Evolutionary conservation across 2,113 vertebrate species (phyloP).

Genomic region (Epinephelus cyanopodus): DNA sequence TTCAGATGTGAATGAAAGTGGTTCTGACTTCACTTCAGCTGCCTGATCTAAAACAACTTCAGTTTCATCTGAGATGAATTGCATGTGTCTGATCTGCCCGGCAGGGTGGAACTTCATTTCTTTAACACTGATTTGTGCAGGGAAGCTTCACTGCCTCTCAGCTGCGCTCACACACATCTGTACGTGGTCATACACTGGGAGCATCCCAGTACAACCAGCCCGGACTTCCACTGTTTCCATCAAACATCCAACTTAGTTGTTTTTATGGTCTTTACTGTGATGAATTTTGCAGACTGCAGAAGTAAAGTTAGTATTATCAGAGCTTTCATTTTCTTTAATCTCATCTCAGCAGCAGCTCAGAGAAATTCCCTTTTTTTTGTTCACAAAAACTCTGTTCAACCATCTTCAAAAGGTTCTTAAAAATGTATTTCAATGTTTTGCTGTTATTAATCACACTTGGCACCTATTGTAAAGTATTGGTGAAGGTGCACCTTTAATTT

Average conservation of each 20-base stretch:
- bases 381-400: background rate
- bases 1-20: constrained; percentile 4
- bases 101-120: constrained; percentile 69
- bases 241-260: too few relatives aligned
- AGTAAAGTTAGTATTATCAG: background rate
- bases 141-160: constrained; percentile 63
- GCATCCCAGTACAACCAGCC: background rate
- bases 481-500: constrained; percentile 6
- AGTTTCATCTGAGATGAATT: constrained; percentile 52
- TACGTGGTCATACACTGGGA: background rate
- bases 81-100: constrained; percentile 55
- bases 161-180: background rate
- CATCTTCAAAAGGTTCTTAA: constrained; percentile 7
- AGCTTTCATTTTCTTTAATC: background rate
- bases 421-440: background rate
- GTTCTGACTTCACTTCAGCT: constrained; percentile 18
- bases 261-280: background rate
- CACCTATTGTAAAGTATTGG: constrained; percentile 1
- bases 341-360: background rate
- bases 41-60: constrained; percentile 25
- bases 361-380: background rate
- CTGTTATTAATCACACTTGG: constrained; percentile 30
- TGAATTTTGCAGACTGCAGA: background rate
- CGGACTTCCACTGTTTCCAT: background rate
- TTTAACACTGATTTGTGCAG: constrained; percentile 63